phyloP scores from a whole-genome alignment of 2,113 vertebrate genomes.

The Piprites chloris region DNA sequence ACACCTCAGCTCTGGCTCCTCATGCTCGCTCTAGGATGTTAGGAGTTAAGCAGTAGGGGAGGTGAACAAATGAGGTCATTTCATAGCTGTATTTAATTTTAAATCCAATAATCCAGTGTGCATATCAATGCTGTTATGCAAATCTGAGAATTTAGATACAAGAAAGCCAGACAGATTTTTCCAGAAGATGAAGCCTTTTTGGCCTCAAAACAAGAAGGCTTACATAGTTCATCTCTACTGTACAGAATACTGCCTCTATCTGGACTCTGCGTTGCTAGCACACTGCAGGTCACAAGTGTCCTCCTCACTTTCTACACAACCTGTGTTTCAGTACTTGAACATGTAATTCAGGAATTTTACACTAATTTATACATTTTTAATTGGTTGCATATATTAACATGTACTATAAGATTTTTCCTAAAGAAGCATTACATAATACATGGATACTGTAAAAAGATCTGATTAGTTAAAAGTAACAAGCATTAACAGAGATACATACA shows the following conservation, averaged over 20 bases:
- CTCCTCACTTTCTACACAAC: conserved; percentile 69
- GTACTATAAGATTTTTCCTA: conserved; percentile 85
- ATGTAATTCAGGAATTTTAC: conserved; percentile 79
- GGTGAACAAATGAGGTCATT: conserved; percentile 53
- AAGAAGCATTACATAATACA: conserved; percentile 87
- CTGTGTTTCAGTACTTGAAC: conserved; percentile 76
- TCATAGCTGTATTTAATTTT: conserved; percentile 70
- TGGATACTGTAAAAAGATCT: conserved; percentile 90
- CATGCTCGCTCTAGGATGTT: conserved; percentile 29
- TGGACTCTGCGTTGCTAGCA: conserved; percentile 58
- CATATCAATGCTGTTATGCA: conserved; percentile 67
- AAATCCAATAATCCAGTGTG: conserved; percentile 73
- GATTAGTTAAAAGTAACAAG: conserved; percentile 94
- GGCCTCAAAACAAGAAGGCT: conserved; percentile 66
- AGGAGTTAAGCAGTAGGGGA: conserved; percentile 49
- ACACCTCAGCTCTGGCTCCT: conserved; percentile 54
- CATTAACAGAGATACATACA: conserved; percentile 85
- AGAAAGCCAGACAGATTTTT: conserved; percentile 62
- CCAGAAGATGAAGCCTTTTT: conserved; percentile 67
- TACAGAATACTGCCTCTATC: conserved; percentile 74
- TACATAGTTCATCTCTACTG: conserved; percentile 68
- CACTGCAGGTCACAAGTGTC: conserved; percentile 60
- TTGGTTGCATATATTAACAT: conserved; percentile 88
- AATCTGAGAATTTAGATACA: conserved; percentile 70
- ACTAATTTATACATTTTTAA: conserved; percentile 87